phyloP scores from a whole-genome alignment of 2,113 vertebrate species.

The Noctilio leporinus region DNA sequence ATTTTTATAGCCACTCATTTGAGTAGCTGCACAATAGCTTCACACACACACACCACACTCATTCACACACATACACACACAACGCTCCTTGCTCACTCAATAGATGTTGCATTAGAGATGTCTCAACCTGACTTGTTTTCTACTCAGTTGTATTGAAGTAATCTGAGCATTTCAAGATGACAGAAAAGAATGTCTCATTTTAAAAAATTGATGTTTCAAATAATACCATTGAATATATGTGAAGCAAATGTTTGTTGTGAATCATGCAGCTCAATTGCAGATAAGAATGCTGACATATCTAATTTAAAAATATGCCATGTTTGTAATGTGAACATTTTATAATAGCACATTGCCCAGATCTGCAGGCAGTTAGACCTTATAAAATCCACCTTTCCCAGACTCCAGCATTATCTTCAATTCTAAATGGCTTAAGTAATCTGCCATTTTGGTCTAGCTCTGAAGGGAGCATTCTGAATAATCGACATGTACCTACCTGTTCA shows the following conservation, averaged over 20 bases:
- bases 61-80: background rate
- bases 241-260: background rate
- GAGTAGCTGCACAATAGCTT: background rate
- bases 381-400: background rate
- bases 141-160: background rate
- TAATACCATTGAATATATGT: background rate
- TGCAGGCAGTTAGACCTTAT: background rate
- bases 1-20: background rate
- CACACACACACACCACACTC: background rate
- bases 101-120: background rate
- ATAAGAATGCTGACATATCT: background rate
- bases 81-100: background rate
- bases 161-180: background rate
- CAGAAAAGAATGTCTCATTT: background rate
- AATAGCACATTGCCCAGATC: background rate
- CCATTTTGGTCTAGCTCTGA: background rate
- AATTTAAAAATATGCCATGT: background rate
- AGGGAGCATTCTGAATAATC: background rate
- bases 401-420: background rate
- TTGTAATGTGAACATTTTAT: background rate
- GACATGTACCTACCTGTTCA: background rate
- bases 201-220: conserved; percentile 19
- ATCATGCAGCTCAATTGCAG: background rate
- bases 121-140: background rate
- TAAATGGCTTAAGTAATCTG: background rate